Evolutionary conservation across 2,888 invertebrate species (phyloP).

Genomic region (Euspilapteryx auroguttella): DNA sequence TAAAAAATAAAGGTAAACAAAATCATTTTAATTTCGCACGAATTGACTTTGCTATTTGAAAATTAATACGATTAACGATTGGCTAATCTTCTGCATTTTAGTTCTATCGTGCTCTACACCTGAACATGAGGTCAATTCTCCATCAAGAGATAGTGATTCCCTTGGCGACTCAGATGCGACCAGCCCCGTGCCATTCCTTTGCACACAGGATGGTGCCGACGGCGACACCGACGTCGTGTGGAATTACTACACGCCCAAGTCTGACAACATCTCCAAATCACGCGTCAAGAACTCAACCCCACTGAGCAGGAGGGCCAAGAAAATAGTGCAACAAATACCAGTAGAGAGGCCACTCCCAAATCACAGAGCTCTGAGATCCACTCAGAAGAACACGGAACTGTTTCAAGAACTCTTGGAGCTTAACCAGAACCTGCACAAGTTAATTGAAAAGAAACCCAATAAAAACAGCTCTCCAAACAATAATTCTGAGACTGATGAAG

Average conservation of each 20-base stretch:
- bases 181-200: constrained; percentile 49
- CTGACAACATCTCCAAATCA: constrained; percentile 20
- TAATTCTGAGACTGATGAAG: constrained; percentile 37
- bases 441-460: constrained; percentile 25
- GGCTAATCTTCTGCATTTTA: too few relatives aligned
- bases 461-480: constrained; percentile 10
- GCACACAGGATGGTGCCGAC: constrained; percentile 51
- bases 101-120: constrained; percentile 45
- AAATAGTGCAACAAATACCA: constrained; percentile 20
- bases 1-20: constrained; percentile 5
- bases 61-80: too few relatives aligned
- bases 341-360: constrained; percentile 29
- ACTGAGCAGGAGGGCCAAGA: constrained; percentile 30
- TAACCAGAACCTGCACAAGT: constrained; percentile 39
- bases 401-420: constrained; percentile 43
- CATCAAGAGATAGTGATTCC: constrained; percentile 44
- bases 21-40: neutral
- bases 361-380: constrained; percentile 21
- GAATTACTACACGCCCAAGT: constrained; percentile 54
- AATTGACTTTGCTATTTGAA: constrained; percentile 1
- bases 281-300: constrained; percentile 36
- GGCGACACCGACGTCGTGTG: constrained; percentile 52
- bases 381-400: constrained; percentile 34
- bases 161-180: constrained; percentile 39
- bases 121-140: constrained; percentile 31